Base-by-base conservation (phyloP, 2,888 invertebrate species). In the Drosophila longiperda region DNA sequence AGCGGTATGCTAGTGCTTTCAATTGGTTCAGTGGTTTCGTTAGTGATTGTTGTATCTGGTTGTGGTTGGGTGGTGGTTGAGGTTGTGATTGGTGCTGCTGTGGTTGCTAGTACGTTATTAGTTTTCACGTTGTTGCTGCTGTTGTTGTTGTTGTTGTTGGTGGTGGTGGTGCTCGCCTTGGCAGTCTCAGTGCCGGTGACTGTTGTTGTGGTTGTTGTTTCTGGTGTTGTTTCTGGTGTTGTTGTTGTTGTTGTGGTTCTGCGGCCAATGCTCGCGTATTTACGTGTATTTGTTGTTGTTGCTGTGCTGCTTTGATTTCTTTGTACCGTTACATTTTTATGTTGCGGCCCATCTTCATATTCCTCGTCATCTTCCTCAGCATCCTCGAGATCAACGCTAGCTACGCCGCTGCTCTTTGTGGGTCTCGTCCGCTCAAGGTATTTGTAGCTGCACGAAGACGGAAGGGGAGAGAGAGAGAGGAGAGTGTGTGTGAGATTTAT, bases 181-280 rank as follows among this genome's bases (percentile, higher is more conserved):
- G 76, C 73, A 65, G 75, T 87, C 75, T 85, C 81, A 75, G 79
- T 78, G 85, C 72, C 76, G 70, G 62, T 82, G 67, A 65, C 71
- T 68, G 72, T 79, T 69, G 73, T 66, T 60, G 61, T 67, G 62
- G 73, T 81, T 65, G 78, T 77, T 65, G 81, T 45, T 45, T 45
- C 45, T 45, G 45, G 45, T 40, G 42, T 78, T 78, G 84, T 69
- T 63, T 64, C 58, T 55, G 62, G 65, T 63, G 73, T 79, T 64
- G 76, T 58, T 71, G 85, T 80, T 75, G 83, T 78, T 65, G 87
- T 87, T 81, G 86, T 87, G 82, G 89, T 90, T 83, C 90, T 91
- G 86, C 92, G 93, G 75, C 90, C 91, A 86, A 92, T 91, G 84
- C 89, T 93, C 80, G 90, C 90, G 81, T 92, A 92, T 83, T 83